Conservation (phyloP, 2,888 invertebrate genomes). For the Epirrhoe alternata region DNA sequence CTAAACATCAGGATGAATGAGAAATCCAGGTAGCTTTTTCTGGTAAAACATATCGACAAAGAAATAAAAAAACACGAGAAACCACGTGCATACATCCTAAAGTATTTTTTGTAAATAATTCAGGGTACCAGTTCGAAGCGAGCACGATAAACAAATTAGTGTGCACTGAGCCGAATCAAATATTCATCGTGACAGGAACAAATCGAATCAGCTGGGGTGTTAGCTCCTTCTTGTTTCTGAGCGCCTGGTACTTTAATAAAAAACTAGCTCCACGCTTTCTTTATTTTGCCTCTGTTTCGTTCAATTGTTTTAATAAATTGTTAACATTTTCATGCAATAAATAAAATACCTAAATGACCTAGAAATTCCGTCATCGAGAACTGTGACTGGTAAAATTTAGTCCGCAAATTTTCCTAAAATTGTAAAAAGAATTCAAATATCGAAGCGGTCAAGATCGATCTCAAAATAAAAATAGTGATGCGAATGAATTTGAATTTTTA, state of each 20-base stretch:
- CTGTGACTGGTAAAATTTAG: too few species aligned
- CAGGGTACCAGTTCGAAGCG: conserved; percentile 59
- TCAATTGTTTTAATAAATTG: conserved; percentile 18
- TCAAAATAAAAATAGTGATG: conserved; percentile 9
- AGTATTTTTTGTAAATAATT: conserved; percentile 58
- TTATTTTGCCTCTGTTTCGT: conserved; percentile 40
- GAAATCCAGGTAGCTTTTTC: too few species aligned
- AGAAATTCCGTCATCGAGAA: too few species aligned
- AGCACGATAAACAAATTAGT: conserved; percentile 83
- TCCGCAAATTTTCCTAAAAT: not conserved
- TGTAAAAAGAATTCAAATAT: not conserved
- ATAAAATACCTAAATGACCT: too few species aligned
- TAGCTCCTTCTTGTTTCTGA: conserved; percentile 73
- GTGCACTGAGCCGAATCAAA: conserved; percentile 83
- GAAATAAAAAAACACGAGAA: not conserved
- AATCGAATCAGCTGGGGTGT: conserved; percentile 80
- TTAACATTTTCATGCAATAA: too few species aligned
- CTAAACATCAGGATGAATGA: too few species aligned
- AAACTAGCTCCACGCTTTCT: conserved; percentile 55
- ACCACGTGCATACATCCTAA: not conserved
- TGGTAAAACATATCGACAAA: too few species aligned
- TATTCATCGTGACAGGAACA: conserved; percentile 83
- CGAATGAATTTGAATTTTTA: conserved; percentile 12
- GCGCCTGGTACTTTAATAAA: conserved; percentile 69
- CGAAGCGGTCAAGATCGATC: not conserved